Percentiles rank a stretch among this genome's conserved stretches.
Conservation (phyloP, 2,888 invertebrate species). For the Punctoribates punctum region DNA sequence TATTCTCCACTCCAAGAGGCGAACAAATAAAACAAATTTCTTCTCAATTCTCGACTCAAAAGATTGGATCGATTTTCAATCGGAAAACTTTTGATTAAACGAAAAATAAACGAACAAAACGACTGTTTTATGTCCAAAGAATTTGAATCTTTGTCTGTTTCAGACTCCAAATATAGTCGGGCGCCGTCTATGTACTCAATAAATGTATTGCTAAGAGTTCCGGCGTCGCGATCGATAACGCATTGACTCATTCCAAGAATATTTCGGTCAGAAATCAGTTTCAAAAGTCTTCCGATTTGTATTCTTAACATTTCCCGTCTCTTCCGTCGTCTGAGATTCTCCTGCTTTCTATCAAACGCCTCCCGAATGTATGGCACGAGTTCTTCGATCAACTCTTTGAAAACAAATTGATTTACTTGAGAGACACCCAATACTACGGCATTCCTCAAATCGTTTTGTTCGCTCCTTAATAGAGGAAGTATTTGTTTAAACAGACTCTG, state of each 20-base stretch:
- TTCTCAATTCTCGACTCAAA: conserved; percentile 77
- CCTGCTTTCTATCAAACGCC: conserved; percentile 93
- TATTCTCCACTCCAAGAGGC: conserved; percentile 90
- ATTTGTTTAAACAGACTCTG: conserved; percentile 85
- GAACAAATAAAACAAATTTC: conserved; percentile 84
- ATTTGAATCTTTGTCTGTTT: conserved; percentile 86
- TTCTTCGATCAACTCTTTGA: conserved; percentile 96
- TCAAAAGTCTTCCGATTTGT: conserved; percentile 83
- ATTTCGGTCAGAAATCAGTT: conserved; percentile 84
- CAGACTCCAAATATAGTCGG: conserved; percentile 81
- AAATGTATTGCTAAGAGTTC: conserved; percentile 77
- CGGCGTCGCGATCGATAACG: conserved; percentile 62
- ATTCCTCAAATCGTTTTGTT: conserved; percentile 87
- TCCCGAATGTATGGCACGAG: conserved; percentile 84
- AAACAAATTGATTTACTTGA: conserved; percentile 86
- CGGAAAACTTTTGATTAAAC: conserved; percentile 92
- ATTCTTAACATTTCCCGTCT: conserved; percentile 86
- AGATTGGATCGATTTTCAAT: conserved; percentile 82
- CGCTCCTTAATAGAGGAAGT: conserved; percentile 86
- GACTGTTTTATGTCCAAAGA: conserved; percentile 81
- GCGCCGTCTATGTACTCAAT: conserved; percentile 95
- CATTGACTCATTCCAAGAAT: conserved; percentile 77
- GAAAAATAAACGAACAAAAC: conserved; percentile 88
- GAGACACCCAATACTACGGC: conserved; percentile 90
- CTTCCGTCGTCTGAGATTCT: conserved; percentile 85